Conservation (phyloP, 2,113 vertebrate species). For the Typhlomys cinereus region DNA sequence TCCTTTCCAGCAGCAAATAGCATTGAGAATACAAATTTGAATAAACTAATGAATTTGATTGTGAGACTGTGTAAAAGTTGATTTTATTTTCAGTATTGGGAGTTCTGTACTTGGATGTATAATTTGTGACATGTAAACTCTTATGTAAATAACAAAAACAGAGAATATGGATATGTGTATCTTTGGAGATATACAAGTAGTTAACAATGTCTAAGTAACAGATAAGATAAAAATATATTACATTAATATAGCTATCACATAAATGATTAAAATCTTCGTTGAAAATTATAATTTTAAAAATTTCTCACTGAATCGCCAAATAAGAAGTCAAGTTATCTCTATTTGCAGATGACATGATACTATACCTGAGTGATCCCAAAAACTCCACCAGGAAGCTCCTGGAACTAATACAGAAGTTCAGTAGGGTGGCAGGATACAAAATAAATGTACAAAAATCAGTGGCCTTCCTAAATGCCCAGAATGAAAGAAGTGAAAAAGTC, state of each 20-base stretch:
- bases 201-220: slow-evolving; percentile 2
- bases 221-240: neutral
- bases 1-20: neutral
- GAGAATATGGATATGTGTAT: neutral
- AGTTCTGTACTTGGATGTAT: slow-evolving; percentile 10
- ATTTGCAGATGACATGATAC: no score
- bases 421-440: no score
- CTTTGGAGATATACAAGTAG: neutral
- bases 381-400: no score
- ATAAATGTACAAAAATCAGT: no score
- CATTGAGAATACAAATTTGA: neutral
- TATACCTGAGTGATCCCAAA: no score
- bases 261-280: slow-evolving; percentile 7
- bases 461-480: no score
- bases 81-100: slow-evolving; percentile 6
- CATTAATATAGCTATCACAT: neutral
- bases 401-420: no score
- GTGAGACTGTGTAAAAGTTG: neutral
- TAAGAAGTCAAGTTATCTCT: no score
- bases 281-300: slow-evolving; percentile 20
- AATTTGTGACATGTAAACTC: neutral
- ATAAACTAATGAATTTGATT: neutral
- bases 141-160: neutral
- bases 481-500: no score
- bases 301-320: neutral